Percentiles rank a stretch among this genome's conserved stretches.
These are phyloP conservation scores for Vultur gryphus DNA, from an alignment of 2,797 vertebrate species.

Conservation along the genomic window DNA sequence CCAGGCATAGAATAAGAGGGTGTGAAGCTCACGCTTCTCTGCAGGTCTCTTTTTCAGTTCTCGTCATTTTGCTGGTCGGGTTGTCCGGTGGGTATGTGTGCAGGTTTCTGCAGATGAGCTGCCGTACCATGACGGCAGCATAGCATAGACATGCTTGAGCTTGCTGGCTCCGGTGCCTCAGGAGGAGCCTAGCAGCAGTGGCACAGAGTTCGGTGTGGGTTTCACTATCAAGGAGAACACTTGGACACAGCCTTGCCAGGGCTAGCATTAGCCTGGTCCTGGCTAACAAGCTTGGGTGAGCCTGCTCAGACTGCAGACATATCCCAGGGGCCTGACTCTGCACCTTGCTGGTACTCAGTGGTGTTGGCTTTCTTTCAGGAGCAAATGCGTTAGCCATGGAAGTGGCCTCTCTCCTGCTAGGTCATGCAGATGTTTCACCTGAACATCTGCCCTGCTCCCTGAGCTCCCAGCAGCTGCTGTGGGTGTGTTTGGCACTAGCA, in stretches of 20 bases:
- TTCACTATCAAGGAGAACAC: neutral
- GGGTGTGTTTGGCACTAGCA: neutral
- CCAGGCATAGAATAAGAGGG: neutral
- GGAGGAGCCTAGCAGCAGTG: neutral
- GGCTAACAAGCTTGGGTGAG: neutral
- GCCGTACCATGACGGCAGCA: fast-evolving
- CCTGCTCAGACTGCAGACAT: neutral
- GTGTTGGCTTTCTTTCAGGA: neutral
- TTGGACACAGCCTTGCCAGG: neutral
- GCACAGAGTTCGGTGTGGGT: neutral
- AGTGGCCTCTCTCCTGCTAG: neutral
- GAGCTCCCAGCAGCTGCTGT: neutral
- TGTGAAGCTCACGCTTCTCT: neutral
- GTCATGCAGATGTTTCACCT: neutral
- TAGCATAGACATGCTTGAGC: neutral
- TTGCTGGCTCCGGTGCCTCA: neutral
- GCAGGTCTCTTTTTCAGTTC: neutral
- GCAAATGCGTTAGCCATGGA: neutral
- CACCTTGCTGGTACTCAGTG: neutral
- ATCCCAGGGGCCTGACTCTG: neutral
- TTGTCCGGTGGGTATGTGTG: neutral
- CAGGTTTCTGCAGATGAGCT: neutral
- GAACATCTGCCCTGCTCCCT: neutral
- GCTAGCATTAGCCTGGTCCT: neutral
- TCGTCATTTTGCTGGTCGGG: fast-evolving